A percentile compares a stretch with the other conserved stretches of the same genome.
Conservation (phyloP, 2,888 invertebrate species). For the Heterodera filipjevi region DNA sequence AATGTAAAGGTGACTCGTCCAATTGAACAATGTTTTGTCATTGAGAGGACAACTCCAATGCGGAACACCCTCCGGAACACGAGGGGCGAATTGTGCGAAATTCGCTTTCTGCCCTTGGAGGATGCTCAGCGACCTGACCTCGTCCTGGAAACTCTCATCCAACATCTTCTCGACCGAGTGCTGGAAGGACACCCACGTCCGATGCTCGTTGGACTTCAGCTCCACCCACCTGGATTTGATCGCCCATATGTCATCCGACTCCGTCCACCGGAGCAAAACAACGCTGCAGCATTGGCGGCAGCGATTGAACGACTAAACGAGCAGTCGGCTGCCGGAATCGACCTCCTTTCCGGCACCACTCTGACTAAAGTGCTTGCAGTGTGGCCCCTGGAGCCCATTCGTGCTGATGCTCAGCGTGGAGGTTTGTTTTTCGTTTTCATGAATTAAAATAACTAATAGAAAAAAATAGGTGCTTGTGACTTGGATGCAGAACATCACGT, state of each 20-base stretch:
- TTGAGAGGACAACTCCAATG: background rate
- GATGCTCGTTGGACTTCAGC: slow-evolving; percentile 1
- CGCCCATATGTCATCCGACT: background rate
- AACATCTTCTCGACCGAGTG: background rate
- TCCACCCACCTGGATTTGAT: background rate
- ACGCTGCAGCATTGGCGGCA: slow-evolving; percentile 7
- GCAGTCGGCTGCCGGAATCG: no score
- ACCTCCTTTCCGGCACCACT: slow-evolving; percentile 5
- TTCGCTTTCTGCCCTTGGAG: slow-evolving; percentile 9
- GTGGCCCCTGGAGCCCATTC: background rate
- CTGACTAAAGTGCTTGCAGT: slow-evolving; percentile 20
- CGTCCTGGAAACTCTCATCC: background rate
- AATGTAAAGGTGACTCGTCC: no score
- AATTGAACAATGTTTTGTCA: background rate
- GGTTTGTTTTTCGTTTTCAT: background rate
- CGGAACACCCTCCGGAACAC: background rate
- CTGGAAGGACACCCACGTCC: no score
- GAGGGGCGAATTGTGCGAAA: background rate
- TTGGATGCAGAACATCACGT: background rate
- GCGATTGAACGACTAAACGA: slow-evolving; percentile 19
- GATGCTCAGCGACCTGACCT: background rate
- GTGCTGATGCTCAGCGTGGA: background rate
- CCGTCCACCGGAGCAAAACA: slow-evolving; percentile 16
- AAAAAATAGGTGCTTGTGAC: background rate
- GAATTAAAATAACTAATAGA: background rate